These are phyloP conservation scores for Schlechtendalia chinensis DNA, from an alignment of 1,140 invertebrate genomes.

Conservation along the genomic window DNA sequence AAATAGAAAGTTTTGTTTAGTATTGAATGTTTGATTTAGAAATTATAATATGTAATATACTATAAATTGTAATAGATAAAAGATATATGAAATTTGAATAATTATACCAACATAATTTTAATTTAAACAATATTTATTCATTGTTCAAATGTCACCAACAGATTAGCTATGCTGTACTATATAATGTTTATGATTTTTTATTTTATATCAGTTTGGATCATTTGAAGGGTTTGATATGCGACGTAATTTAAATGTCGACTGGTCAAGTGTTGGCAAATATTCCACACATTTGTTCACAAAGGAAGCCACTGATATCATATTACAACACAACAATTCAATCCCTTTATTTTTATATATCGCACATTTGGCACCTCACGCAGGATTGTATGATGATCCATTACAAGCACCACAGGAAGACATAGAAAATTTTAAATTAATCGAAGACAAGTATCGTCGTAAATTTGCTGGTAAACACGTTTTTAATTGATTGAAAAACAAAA, in stretches of 20 bases:
- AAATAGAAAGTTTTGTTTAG: no score
- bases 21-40: no score
- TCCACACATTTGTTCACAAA: conserved; percentile 64
- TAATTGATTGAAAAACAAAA: no score
- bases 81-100: no score
- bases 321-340: conserved; percentile 57
- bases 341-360: conserved; percentile 79
- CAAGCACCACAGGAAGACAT: conserved; percentile 76
- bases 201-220: neutral
- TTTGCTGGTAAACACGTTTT: conserved; percentile 79
- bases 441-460: conserved; percentile 68
- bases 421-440: conserved; percentile 71
- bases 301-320: conserved; percentile 61
- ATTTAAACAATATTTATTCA: no score
- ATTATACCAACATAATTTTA: no score
- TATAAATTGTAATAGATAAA: no score
- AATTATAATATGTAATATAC: no score
- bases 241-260: conserved; percentile 54
- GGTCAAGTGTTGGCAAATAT: conserved; percentile 57
- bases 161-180: no score
- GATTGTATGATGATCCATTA: conserved; percentile 58
- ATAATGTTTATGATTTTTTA: neutral
- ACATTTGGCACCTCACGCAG: conserved; percentile 78
- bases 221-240: conserved; percentile 59
- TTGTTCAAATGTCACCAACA: no score